Evolutionary conservation across 2,113 vertebrate genomes (phyloP).

Genomic region (Hydropotes inermis): DNA sequence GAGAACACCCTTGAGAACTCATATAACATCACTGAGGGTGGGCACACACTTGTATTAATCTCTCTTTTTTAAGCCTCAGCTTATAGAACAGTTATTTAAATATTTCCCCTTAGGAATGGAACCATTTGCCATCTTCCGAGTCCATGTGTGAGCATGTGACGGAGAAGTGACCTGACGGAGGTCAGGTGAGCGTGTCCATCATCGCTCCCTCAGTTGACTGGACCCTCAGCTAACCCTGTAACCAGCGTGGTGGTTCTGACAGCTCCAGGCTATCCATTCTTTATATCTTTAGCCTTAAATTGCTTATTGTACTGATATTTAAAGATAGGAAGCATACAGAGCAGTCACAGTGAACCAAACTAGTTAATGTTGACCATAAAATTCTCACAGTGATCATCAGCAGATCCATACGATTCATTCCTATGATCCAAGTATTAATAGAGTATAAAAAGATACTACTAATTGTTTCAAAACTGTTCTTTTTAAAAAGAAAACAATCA

Average conservation of each 20-base stretch:
- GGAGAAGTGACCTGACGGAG: neutral
- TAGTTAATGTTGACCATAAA: neutral
- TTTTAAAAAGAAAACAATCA: neutral
- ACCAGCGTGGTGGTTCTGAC: neutral
- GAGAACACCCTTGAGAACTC: neutral
- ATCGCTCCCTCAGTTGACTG: neutral
- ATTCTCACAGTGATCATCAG: neutral
- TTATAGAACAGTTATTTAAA: neutral
- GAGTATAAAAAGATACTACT: neutral
- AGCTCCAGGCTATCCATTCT: neutral
- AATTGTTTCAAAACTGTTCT: neutral
- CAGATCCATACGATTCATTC: neutral
- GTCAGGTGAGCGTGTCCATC: neutral
- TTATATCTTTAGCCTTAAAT: neutral
- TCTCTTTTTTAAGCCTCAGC: neutral
- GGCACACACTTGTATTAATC: neutral
- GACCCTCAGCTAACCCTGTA: neutral
- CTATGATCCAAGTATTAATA: neutral
- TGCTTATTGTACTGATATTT: neutral
- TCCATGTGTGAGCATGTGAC: accelerated
- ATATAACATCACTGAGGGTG: neutral
- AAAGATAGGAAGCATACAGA: neutral
- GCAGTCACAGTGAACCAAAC: no score
- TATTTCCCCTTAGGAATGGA: neutral
- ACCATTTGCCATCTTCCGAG: neutral